phyloP scores from a whole-genome alignment of 2,113 vertebrate genomes.

The Cyanoderma ruficeps region DNA sequence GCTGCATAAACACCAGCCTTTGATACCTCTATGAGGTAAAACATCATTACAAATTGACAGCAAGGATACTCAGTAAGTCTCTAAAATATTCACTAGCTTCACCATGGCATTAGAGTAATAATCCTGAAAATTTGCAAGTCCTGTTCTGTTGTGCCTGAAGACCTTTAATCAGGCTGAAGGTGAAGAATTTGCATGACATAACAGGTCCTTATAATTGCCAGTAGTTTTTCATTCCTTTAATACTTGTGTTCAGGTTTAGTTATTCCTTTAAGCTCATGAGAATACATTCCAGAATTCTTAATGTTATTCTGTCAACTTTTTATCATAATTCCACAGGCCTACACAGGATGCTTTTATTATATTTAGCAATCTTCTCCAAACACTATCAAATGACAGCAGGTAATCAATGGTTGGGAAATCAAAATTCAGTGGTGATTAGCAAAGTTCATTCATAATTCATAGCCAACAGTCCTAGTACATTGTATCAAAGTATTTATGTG shows the following conservation, averaged over 20 bases:
- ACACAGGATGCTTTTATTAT: neutral
- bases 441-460: conserved; percentile 36
- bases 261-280: neutral
- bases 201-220: neutral
- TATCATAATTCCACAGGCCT: neutral
- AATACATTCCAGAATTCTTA: neutral
- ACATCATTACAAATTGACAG: neutral
- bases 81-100: conserved; percentile 7
- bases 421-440: neutral
- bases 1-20: neutral
- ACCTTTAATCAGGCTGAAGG: conserved; percentile 25
- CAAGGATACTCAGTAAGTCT: neutral
- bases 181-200: conserved; percentile 32
- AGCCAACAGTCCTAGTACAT: neutral
- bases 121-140: neutral
- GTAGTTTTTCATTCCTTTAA: neutral
- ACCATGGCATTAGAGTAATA: neutral
- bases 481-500: neutral
- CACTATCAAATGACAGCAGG: neutral
- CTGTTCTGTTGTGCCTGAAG: neutral
- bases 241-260: neutral
- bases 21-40: neutral
- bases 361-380: neutral
- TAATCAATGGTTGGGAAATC: neutral
- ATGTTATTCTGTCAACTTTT: neutral